Conservation (phyloP, 2,797 vertebrate species). For the Hydrocynus forskahlii region DNA sequence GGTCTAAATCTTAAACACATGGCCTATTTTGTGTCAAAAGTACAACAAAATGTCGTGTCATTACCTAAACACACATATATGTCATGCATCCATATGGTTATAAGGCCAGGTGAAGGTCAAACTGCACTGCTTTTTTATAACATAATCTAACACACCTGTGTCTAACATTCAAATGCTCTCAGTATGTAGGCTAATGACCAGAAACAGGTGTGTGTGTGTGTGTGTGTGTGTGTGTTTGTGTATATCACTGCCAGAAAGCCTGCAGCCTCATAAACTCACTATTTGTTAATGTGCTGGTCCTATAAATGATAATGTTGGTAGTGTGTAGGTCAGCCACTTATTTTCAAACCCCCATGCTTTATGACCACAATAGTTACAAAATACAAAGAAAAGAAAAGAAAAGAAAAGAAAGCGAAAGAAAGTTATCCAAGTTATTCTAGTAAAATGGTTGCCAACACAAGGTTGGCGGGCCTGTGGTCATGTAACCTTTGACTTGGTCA, state of each 20-base stretch:
- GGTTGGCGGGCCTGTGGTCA: not conserved
- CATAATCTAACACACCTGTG: slow-evolving; percentile 7
- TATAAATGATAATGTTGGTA: not conserved
- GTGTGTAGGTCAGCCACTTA: slow-evolving; percentile 5
- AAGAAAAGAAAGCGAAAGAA: not conserved
- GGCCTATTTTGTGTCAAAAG: not conserved
- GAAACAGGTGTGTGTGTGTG: slow-evolving; percentile 1
- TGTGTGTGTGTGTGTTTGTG: not conserved
- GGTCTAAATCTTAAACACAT: too few species aligned
- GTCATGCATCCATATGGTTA: not conserved
- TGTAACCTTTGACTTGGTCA: not conserved
- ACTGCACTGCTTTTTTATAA: not conserved
- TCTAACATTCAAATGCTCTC: not conserved
- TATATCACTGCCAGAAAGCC: not conserved
- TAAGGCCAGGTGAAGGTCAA: not conserved
- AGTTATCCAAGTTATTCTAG: not conserved
- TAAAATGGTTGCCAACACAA: not conserved
- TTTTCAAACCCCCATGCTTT: not conserved
- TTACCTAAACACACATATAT: not conserved
- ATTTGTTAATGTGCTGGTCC: not conserved
- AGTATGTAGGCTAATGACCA: slow-evolving; percentile 12
- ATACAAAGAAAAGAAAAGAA: not conserved
- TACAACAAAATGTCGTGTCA: not conserved
- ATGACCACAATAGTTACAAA: not conserved
- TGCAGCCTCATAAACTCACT: slow-evolving; percentile 2